These are phyloP conservation scores for Drosophila macrospina DNA, from an alignment of 2,888 invertebrate species.

Conservation along the genomic window DNA sequence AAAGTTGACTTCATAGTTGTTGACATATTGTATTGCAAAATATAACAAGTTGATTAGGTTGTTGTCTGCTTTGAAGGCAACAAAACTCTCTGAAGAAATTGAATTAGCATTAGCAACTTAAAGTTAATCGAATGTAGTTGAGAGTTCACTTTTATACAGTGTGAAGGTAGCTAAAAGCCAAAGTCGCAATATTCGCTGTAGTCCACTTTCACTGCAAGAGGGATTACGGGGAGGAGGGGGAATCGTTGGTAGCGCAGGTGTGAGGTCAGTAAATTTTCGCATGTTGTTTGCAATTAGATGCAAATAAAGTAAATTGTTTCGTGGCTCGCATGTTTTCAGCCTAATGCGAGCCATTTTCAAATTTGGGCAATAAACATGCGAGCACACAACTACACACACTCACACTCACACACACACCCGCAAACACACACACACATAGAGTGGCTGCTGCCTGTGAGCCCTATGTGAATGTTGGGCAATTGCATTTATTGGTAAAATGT, in stretches of 20 bases:
- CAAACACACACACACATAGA: conserved; percentile 16
- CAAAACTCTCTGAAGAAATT: too few species aligned
- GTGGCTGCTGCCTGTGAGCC: neutral
- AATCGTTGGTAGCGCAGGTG: neutral
- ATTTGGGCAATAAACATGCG: conserved; percentile 41
- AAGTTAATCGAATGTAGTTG: neutral
- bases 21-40: too few species aligned
- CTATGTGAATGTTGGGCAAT: conserved; percentile 31
- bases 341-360: conserved; percentile 51
- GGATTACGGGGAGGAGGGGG: neutral
- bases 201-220: conserved; percentile 18
- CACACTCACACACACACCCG: conserved; percentile 15
- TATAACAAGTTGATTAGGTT: too few species aligned
- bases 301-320: conserved; percentile 77
- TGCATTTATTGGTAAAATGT: conserved; percentile 60
- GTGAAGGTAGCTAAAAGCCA: neutral
- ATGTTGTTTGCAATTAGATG: conserved; percentile 61
- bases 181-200: neutral
- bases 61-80: too few species aligned
- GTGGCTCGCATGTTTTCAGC: conserved; percentile 38
- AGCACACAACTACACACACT: conserved; percentile 31
- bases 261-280: conserved; percentile 29
- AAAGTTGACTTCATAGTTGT: too few species aligned
- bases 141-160: neutral
- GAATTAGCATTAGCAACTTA: neutral